A percentile compares a stretch with the other conserved stretches of the same genome.
phyloP scores from a whole-genome alignment of 2,888 invertebrate genomes.

The Drosophila rellima region DNA sequence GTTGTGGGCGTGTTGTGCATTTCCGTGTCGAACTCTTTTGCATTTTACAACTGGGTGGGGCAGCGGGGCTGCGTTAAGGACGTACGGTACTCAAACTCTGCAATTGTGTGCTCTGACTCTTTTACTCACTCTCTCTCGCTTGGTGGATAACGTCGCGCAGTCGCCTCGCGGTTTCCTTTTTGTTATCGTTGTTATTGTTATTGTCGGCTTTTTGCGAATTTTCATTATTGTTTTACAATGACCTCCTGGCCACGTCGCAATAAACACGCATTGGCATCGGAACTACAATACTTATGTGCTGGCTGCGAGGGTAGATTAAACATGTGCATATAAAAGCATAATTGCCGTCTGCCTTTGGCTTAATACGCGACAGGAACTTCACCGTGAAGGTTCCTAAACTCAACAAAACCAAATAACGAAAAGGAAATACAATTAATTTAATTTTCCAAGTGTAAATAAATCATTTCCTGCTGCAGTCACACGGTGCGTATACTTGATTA shows the following conservation, averaged over 20 bases:
- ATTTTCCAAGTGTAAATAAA: conserved; percentile 21
- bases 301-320: conserved; percentile 26
- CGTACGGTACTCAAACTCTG: not conserved
- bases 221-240: conserved; percentile 72
- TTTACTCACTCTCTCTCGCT: conserved; percentile 4
- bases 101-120: conserved; percentile 2
- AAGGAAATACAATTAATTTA: conserved; percentile 19
- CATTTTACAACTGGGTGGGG: conserved; percentile 60
- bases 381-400: conserved; percentile 51
- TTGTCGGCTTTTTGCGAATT: conserved; percentile 50
- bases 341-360: conserved; percentile 65
- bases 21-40: conserved; percentile 67
- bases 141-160: conserved; percentile 60
- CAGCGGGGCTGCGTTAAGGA: not conserved
- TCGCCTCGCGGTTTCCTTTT: conserved; percentile 51
- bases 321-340: conserved; percentile 74
- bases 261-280: conserved; percentile 57
- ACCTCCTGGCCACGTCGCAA: conserved; percentile 66
- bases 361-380: conserved; percentile 71
- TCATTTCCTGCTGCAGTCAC: conserved; percentile 41
- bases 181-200: conserved; percentile 26
- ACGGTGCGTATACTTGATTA: conserved; percentile 55
- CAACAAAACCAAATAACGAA: conserved; percentile 9
- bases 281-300: conserved; percentile 6
- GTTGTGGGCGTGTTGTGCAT: conserved; percentile 62